Evolutionary conservation across 2,113 vertebrate species (phyloP).

Genomic region (Oncorhynchus keta): DNA sequence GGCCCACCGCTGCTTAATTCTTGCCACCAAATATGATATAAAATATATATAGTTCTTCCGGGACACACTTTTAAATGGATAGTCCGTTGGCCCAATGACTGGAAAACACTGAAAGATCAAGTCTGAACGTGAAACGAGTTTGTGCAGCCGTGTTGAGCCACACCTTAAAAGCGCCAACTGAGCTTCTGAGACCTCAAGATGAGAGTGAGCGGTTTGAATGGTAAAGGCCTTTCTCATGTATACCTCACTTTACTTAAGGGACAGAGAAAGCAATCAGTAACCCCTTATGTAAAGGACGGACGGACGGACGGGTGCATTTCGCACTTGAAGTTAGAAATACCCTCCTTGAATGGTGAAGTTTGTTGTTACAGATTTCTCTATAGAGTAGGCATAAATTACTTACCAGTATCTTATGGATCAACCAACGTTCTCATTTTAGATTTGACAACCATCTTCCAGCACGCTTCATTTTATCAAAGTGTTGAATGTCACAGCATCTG

Average conservation of each 20-base stretch:
- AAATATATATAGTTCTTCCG: no score
- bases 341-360: no score
- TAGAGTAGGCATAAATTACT: background rate
- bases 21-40: background rate
- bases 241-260: conserved; percentile 11
- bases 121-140: conserved; percentile 46
- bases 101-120: no score
- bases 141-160: conserved; percentile 8
- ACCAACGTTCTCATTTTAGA: background rate
- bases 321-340: background rate
- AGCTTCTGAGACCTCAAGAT: background rate
- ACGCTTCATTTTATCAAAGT: background rate
- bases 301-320: background rate
- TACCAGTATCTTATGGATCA: no score
- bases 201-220: no score
- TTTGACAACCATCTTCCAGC: background rate
- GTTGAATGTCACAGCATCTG: background rate
- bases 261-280: background rate
- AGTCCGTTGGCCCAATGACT: no score
- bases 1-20: background rate
- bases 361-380: background rate
- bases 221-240: background rate
- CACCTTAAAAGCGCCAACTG: conserved; percentile 32
- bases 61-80: no score
- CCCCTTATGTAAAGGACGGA: no score